Conservation (phyloP, 1,140 invertebrate species). For the Alviniconcha marisindica region DNA sequence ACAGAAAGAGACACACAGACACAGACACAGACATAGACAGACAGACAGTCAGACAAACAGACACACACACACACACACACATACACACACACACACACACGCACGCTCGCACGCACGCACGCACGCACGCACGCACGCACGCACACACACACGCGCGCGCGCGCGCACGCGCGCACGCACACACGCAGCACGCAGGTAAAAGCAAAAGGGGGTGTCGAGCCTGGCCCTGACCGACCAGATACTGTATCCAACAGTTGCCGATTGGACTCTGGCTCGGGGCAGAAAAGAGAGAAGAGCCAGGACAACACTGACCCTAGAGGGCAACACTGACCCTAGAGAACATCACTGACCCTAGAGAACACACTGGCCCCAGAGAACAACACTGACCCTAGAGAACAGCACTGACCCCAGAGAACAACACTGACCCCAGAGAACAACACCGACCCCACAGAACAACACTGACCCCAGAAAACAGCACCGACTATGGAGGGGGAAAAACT, state of each 20-base stretch:
- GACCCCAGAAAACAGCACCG: too few relatives aligned
- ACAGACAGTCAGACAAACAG: background rate
- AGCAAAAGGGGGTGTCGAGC: background rate
- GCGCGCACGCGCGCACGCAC: background rate
- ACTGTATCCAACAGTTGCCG: background rate
- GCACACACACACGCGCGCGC: background rate
- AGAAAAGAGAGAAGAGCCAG: too few relatives aligned
- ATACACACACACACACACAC: constrained; percentile 29
- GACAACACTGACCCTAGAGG: too few relatives aligned
- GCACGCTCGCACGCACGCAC: background rate
- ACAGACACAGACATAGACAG: background rate
- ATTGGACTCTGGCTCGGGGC: background rate
- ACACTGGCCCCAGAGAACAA: background rate
- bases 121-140: background rate
- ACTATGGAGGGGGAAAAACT: too few relatives aligned
- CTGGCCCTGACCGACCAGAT: background rate
- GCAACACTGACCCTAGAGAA: too few relatives aligned
- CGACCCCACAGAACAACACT: too few relatives aligned
- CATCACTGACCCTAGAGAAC: background rate
- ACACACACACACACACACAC: constrained; percentile 23
- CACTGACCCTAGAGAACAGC: too few relatives aligned
- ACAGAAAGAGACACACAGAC: background rate
- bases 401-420: too few relatives aligned
- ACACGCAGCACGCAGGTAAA: background rate
- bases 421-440: too few relatives aligned